These are phyloP conservation scores for Ceuthmochares aereus DNA, from an alignment of 2,113 vertebrate species.

Conservation along the genomic window DNA sequence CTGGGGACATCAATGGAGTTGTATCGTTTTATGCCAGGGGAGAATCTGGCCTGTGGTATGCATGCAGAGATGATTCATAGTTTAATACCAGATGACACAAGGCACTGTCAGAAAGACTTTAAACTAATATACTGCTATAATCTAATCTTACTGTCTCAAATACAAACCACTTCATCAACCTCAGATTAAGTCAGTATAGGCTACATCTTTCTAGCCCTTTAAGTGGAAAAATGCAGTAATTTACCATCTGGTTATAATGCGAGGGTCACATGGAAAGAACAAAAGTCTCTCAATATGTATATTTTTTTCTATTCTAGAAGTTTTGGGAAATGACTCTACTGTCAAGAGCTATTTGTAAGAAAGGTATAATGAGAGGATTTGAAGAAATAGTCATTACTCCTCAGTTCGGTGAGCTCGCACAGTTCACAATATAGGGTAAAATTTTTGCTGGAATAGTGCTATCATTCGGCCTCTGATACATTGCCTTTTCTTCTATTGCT, in stretches of 20 bases:
- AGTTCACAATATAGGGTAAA: background rate
- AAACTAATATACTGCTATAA: slow-evolving; percentile 70
- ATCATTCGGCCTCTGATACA: background rate
- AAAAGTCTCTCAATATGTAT: slow-evolving; percentile 1
- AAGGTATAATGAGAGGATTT: background rate
- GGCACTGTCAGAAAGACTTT: slow-evolving; percentile 63
- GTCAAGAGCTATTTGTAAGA: slow-evolving; percentile 41
- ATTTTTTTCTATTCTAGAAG: slow-evolving; percentile 25
- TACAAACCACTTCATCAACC: slow-evolving; percentile 68
- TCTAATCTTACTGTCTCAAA: slow-evolving; percentile 67
- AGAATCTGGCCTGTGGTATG: background rate
- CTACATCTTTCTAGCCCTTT: slow-evolving; percentile 24
- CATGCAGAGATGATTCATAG: slow-evolving; percentile 41
- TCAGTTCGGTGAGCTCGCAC: background rate
- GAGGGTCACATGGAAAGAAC: slow-evolving; percentile 27
- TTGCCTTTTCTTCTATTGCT: slow-evolving; percentile 27
- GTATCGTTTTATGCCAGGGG: background rate
- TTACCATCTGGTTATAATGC: slow-evolving; percentile 68
- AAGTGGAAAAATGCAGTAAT: slow-evolving; percentile 47
- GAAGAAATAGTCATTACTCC: slow-evolving; percentile 32
- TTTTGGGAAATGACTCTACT: slow-evolving; percentile 4
- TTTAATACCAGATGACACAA: slow-evolving; percentile 63
- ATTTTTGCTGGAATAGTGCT: background rate
- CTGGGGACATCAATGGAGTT: background rate
- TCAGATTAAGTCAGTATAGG: slow-evolving; percentile 69